These are phyloP conservation scores for Mugil cephalus DNA, from an alignment of 2,113 vertebrate genomes.

Conservation along the genomic window DNA sequence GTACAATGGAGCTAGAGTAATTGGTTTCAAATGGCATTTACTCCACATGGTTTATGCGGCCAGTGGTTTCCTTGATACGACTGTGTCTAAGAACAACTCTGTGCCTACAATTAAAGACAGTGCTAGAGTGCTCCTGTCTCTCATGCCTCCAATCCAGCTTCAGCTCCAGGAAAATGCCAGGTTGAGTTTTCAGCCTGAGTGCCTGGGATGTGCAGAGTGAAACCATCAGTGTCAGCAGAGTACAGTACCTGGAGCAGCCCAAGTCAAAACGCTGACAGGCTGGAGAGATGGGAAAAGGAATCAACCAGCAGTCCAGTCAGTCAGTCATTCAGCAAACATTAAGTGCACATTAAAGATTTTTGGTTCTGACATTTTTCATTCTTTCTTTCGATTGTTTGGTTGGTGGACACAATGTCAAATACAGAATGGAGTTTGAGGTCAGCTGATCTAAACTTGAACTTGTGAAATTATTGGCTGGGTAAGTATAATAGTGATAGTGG, in stretches of 20 bases:
- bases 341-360: constrained; percentile 22
- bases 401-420: no score
- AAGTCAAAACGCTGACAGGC: constrained; percentile 71
- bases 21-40: constrained; percentile 24
- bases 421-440: no score
- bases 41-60: constrained; percentile 40
- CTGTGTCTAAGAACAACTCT: constrained; percentile 44
- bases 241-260: constrained; percentile 65
- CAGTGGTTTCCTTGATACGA: constrained; percentile 44
- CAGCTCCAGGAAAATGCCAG: constrained; percentile 75
- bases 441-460: no score
- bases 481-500: no score
- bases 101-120: constrained; percentile 65
- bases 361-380: not conserved
- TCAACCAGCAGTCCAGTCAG: constrained; percentile 28
- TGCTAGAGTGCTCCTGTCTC: constrained; percentile 42
- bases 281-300: constrained; percentile 54
- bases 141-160: constrained; percentile 59
- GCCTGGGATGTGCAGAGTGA: constrained; percentile 64
- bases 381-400: constrained; percentile 5
- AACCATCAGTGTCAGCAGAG: constrained; percentile 77
- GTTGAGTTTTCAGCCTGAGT: constrained; percentile 81
- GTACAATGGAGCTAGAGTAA: not conserved
- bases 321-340: constrained; percentile 28
- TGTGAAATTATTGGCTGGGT: no score